These are phyloP conservation scores for Muricea muricata DNA, from an alignment of 92 coral and sea anemone genomes.

Conservation along the genomic window DNA sequence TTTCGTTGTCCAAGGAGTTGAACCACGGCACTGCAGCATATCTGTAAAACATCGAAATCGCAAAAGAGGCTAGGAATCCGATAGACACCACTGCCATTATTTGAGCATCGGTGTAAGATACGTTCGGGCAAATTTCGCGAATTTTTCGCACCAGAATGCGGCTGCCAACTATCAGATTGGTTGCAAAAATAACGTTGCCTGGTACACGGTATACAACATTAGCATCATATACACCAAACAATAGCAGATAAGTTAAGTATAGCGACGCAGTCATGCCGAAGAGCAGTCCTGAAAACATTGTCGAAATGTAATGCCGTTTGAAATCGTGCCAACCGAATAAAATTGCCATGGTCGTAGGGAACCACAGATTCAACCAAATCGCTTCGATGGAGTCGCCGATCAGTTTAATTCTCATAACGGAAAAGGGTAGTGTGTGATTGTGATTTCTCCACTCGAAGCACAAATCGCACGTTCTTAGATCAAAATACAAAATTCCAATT, in stretches of 20 bases:
- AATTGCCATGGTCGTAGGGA: background rate
- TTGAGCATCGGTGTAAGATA: background rate
- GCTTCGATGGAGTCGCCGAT: conserved; percentile 3
- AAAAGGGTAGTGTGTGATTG: background rate
- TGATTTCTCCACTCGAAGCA: background rate
- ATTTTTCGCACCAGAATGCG: background rate
- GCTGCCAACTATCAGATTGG: background rate
- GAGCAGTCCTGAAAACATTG: background rate
- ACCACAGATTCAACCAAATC: background rate
- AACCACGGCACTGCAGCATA: conserved; percentile 54
- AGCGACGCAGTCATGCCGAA: background rate
- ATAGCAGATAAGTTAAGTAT: background rate
- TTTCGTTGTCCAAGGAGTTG: conserved; percentile 20
- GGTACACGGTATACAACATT: background rate
- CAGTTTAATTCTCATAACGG: background rate
- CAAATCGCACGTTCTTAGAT: background rate
- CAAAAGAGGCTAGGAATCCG: background rate
- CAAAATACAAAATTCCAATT: background rate
- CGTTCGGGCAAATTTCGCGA: background rate
- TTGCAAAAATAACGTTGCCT: background rate
- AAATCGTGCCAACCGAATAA: background rate
- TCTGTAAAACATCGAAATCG: background rate
- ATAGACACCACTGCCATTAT: background rate
- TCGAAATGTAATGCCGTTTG: background rate
- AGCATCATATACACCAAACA: background rate